Percentiles rank a stretch among this genome's conserved stretches.
These are phyloP conservation scores for Rhynchonema sp. DNA, from an alignment of 2,888 invertebrate species.

Conservation along the genomic window DNA sequence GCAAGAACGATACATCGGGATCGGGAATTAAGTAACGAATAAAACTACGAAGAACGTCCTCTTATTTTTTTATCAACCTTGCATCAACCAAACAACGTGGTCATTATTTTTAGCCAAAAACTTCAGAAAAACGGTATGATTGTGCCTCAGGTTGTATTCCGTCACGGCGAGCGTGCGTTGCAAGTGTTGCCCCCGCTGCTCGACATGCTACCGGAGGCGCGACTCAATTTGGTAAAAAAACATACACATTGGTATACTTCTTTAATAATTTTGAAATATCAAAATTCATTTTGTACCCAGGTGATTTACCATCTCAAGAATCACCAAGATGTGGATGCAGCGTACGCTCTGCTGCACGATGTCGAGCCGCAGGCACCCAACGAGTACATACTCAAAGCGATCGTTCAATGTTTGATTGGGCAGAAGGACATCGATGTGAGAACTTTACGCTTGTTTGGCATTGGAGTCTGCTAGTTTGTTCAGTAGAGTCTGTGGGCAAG, in stretches of 20 bases:
- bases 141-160: conserved; percentile 45
- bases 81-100: too few relatives aligned
- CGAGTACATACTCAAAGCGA: conserved; percentile 86
- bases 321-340: conserved; percentile 68
- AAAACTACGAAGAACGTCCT: too few relatives aligned
- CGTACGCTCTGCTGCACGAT: conserved; percentile 67
- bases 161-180: conserved; percentile 75
- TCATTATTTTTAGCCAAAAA: too few relatives aligned
- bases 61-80: too few relatives aligned
- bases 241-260: background rate
- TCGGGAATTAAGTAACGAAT: too few relatives aligned
- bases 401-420: conserved; percentile 76
- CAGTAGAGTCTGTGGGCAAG: too few relatives aligned
- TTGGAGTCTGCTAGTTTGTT: too few relatives aligned
- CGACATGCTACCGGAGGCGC: conserved; percentile 85
- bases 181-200: conserved; percentile 74
- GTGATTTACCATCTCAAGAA: conserved; percentile 9
- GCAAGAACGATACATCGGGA: too few relatives aligned
- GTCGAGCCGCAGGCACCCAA: conserved; percentile 78
- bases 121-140: background rate
- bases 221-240: conserved; percentile 62
- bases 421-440: conserved; percentile 64
- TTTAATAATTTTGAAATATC: background rate
- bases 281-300: too few relatives aligned
- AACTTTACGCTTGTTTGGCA: background rate